Percentiles rank a stretch among this genome's conserved stretches.
Conservation (phyloP, 2,888 invertebrate genomes). For the Micropterix aruncella region DNA sequence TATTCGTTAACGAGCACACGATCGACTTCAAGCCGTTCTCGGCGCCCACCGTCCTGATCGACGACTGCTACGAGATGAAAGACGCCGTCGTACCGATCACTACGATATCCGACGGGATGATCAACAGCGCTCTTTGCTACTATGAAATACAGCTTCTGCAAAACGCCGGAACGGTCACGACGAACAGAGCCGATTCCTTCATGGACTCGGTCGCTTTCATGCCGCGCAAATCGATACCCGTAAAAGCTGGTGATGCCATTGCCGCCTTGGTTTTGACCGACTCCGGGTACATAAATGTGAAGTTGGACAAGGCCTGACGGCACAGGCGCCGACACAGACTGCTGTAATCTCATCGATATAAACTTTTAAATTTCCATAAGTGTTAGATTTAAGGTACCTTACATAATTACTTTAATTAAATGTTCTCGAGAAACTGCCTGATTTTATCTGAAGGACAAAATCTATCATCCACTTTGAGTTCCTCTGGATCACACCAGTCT, state of each 20-base stretch:
- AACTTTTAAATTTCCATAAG: no score
- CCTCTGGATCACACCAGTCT: no score
- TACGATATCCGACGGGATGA: constrained; percentile 23
- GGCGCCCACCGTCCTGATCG: constrained; percentile 18
- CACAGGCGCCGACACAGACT: no score
- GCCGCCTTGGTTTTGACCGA: constrained; percentile 20
- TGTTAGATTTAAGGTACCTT: no score
- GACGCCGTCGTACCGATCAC: constrained; percentile 18
- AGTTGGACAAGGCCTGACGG: no score
- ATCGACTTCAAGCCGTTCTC: constrained; percentile 28
- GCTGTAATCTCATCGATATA: no score
- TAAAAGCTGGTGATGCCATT: constrained; percentile 19
- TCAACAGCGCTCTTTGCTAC: constrained; percentile 41
- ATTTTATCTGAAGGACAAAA: no score
- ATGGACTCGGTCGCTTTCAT: constrained; percentile 34
- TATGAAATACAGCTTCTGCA: constrained; percentile 33
- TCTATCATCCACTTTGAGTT: no score
- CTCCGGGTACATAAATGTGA: no score
- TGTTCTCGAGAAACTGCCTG: no score
- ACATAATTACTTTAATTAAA: no score
- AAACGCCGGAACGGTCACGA: constrained; percentile 23
- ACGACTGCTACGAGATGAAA: constrained; percentile 15
- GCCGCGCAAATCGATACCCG: constrained; percentile 20
- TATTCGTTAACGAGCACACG: constrained; percentile 28
- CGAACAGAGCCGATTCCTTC: constrained; percentile 27